Base-by-base conservation (phyloP, 2,113 vertebrate species). In the Tyrannus savana region DNA sequence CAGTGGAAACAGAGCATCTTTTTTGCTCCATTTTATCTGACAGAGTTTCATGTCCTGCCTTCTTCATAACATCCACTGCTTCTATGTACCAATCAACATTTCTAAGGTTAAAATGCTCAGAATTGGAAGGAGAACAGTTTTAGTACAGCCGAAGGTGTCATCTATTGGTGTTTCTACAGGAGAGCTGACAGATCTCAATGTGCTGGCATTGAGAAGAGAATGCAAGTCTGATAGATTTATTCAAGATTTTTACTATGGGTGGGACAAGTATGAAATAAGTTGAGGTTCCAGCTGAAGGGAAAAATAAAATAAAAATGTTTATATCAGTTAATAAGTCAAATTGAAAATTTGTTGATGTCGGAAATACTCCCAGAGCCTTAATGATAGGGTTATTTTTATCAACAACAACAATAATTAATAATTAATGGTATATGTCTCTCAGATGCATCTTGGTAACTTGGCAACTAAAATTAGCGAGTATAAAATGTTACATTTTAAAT, bases 321-420 rank as follows among this genome's bases (percentile, higher is more conserved):
- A 47, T 88, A 74, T 72, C 35, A 60, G 75, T 93, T 91, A 94
- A 90, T 80, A 93, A 86, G 89, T 60, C 77, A 92, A 88, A 86
- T 33, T 56, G 64, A 88, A 95, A 92, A 44, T 72, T 84, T 96
- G 63, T 91, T 94, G 72, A 56, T 89, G 52, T 86, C 96, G 95
- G 82, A 95, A 93, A 86, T 55, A 81, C 8, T 96, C 79, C 79
- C 95, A 88, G 93, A 93, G 73, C 33, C 56, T 90, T 96, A 94
- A 94, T 90, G 79, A 78, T 72, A 94, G 52, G 47, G 69, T 94
- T 96, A 92, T 92, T 97, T 96, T 96, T 95, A 90, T 68, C 87
- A 91, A 49, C 72, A 85, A 83, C n/a, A 90, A 80, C 69, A 91
- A 91, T 91, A 93, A 86, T 96, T 96, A 97, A 96, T 97, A 94